phyloP scores from a whole-genome alignment of 2,113 vertebrate genomes.

The Rynchops niger region DNA sequence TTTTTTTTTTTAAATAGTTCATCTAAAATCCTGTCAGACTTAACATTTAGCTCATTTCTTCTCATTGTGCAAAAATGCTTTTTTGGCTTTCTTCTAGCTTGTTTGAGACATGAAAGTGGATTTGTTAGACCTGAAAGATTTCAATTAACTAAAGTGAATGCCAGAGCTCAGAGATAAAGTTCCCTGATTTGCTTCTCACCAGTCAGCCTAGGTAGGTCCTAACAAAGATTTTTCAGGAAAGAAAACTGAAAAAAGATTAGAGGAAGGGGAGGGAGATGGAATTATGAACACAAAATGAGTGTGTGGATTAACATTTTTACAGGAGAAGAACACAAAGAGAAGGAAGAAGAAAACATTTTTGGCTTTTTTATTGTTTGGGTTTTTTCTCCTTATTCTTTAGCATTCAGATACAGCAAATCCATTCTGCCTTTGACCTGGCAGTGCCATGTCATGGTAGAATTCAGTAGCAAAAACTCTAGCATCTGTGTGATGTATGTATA shows the following conservation, averaged over 20 bases:
- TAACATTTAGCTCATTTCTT: background rate
- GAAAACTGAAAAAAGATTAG: background rate
- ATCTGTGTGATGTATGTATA: background rate
- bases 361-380: background rate
- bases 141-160: slow-evolving; percentile 26
- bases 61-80: background rate
- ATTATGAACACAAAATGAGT: background rate
- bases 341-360: background rate
- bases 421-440: background rate
- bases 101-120: background rate
- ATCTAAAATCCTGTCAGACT: background rate
- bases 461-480: background rate
- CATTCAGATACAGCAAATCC: background rate
- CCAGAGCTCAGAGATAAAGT: background rate
- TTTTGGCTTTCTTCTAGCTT: background rate
- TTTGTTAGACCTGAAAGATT: slow-evolving; percentile 30
- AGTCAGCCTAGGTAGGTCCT: background rate
- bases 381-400: background rate
- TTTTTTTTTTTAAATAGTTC: background rate
- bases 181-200: background rate
- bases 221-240: background rate
- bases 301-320: background rate
- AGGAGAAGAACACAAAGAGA: background rate
- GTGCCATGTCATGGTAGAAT: background rate
- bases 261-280: background rate